Percentiles rank a stretch among this genome's conserved stretches.
Evolutionary conservation across 2,113 vertebrate genomes (phyloP).

Genomic region (Podarcis raffonei): DNA sequence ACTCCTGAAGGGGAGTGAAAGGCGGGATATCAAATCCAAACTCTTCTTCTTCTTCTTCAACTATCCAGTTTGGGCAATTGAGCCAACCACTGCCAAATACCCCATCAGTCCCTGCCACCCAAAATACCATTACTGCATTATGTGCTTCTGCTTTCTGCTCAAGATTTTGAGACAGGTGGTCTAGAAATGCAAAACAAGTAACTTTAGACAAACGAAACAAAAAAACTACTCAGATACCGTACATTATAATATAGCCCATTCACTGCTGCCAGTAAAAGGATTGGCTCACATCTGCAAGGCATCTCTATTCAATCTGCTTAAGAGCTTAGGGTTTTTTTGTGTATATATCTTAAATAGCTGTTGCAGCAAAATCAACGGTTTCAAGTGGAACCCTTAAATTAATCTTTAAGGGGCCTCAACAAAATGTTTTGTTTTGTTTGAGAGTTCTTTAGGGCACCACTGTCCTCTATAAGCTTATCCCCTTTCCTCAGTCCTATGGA

Average conservation of each 20-base stretch:
- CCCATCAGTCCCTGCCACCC: not conserved
- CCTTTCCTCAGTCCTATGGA: not conserved
- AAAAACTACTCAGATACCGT: no score
- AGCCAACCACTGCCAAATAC: not conserved
- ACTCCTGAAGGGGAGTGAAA: no score
- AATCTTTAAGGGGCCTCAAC: not conserved
- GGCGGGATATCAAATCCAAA: no score
- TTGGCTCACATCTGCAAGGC: not conserved
- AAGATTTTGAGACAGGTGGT: not conserved
- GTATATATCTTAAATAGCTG: not conserved
- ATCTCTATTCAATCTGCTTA: not conserved
- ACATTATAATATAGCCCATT: not conserved
- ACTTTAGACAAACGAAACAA: not conserved
- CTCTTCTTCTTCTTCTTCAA: no score
- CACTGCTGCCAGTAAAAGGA: not conserved
- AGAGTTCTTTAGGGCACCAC: no score
- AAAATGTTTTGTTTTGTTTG: no score
- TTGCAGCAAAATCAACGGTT: not conserved
- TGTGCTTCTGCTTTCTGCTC: not conserved
- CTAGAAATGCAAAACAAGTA: not conserved
- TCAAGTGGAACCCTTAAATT: not conserved
- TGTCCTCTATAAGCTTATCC: no score
- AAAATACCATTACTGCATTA: not conserved
- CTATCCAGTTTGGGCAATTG: not conserved
- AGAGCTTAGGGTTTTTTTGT: not conserved